phyloP scores from a whole-genome alignment of 1,140 invertebrate species.

The Colletes gigas region DNA sequence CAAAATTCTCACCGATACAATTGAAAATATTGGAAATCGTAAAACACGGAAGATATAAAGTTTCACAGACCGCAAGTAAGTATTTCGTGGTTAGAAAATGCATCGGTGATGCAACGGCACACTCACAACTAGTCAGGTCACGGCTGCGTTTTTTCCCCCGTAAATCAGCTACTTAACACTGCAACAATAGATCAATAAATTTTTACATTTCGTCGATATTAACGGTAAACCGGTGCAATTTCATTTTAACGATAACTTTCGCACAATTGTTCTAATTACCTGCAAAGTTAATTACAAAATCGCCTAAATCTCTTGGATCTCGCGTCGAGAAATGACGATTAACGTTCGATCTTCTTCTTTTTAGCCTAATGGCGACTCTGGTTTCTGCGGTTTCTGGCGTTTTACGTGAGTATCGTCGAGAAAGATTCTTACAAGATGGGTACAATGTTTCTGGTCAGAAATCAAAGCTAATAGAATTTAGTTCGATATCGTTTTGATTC shows the following conservation, averaged over 20 bases:
- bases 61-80: neutral
- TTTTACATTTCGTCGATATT: neutral
- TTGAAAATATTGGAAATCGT: neutral
- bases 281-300: no score
- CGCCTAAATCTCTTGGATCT: neutral
- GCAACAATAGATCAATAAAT: neutral
- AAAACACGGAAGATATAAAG: conserved; percentile 13
- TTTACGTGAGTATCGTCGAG: conserved; percentile 73
- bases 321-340: neutral
- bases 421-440: neutral
- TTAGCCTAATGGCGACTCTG: conserved; percentile 65
- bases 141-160: neutral
- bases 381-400: conserved; percentile 54
- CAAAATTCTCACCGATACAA: no score
- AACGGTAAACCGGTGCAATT: no score
- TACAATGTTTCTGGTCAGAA: no score
- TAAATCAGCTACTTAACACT: no score
- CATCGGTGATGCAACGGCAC: neutral
- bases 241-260: no score
- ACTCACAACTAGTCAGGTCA: neutral
- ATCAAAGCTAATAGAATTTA: no score
- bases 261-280: no score
- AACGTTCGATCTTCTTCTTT: conserved; percentile 41
- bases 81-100: neutral
- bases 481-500: no score